Conservation (phyloP, 2,888 invertebrate species). For the Yponomeuta cagnagella region DNA sequence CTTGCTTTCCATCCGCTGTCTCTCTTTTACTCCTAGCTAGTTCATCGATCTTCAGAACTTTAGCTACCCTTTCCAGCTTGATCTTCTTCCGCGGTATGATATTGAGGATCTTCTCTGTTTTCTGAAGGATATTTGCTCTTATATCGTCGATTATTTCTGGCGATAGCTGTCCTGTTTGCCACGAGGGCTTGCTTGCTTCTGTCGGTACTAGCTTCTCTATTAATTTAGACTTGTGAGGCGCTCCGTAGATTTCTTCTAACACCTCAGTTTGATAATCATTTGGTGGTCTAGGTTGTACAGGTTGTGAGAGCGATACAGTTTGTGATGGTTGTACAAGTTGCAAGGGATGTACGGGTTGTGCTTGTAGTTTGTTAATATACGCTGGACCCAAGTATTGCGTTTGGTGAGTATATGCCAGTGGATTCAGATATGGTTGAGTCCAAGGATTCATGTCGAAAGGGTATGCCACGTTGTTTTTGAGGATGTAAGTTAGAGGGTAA, state of each 20-base stretch:
- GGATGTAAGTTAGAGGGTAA: background rate
- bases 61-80: constrained; percentile 52
- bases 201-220: constrained; percentile 1
- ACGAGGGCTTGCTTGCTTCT: constrained; percentile 29
- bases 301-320: background rate
- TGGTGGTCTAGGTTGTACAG: background rate
- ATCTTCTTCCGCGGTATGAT: constrained; percentile 45
- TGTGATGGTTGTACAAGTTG: background rate
- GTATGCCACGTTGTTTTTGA: background rate
- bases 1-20: background rate
- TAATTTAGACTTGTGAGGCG: background rate
- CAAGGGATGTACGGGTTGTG: background rate
- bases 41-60: constrained; percentile 42
- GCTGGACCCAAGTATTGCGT: background rate
- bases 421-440: background rate
- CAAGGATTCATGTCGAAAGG: background rate
- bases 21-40: constrained; percentile 37
- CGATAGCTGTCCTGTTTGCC: constrained; percentile 53
- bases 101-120: constrained; percentile 35
- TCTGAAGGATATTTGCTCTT: constrained; percentile 44
- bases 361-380: background rate
- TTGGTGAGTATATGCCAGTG: background rate
- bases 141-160: constrained; percentile 46
- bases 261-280: background rate
- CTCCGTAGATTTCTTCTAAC: background rate